These are phyloP conservation scores for Huso huso DNA, from an alignment of 2,797 vertebrate genomes.

Conservation along the genomic window DNA sequence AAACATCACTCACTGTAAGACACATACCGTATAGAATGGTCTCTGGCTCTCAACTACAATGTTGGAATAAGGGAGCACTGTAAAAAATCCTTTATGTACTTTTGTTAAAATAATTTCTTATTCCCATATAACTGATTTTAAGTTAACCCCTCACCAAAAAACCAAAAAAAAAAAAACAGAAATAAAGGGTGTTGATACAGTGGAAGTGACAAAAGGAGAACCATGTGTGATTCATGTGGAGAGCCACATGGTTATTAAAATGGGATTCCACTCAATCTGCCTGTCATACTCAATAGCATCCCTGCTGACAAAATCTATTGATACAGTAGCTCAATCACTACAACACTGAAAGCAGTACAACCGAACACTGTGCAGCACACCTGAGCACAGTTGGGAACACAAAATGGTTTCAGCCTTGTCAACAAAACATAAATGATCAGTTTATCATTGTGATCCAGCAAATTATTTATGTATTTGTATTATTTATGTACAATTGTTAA, in stretches of 20 bases:
- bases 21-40: too few relatives aligned
- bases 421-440: not conserved
- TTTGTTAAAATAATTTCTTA: too few relatives aligned
- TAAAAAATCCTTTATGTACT: too few relatives aligned
- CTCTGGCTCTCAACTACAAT: too few relatives aligned
- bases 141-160: too few relatives aligned
- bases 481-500: too few relatives aligned
- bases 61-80: too few relatives aligned
- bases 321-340: not conserved
- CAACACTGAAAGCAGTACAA: not conserved
- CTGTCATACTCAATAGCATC: not conserved
- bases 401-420: not conserved
- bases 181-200: not conserved
- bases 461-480: too few relatives aligned
- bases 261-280: slow-evolving; percentile 1
- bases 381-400: not conserved
- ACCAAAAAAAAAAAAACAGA: not conserved
- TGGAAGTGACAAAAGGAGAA: not conserved
- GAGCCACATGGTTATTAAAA: slow-evolving; percentile 3
- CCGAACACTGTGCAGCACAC: not conserved
- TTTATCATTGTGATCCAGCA: too few relatives aligned
- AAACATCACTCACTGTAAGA: too few relatives aligned
- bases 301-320: not conserved
- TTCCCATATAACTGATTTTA: too few relatives aligned
- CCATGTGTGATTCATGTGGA: not conserved